Evolutionary conservation across 2,113 vertebrate genomes (phyloP).

Genomic region (Montifringilla adamsi): DNA sequence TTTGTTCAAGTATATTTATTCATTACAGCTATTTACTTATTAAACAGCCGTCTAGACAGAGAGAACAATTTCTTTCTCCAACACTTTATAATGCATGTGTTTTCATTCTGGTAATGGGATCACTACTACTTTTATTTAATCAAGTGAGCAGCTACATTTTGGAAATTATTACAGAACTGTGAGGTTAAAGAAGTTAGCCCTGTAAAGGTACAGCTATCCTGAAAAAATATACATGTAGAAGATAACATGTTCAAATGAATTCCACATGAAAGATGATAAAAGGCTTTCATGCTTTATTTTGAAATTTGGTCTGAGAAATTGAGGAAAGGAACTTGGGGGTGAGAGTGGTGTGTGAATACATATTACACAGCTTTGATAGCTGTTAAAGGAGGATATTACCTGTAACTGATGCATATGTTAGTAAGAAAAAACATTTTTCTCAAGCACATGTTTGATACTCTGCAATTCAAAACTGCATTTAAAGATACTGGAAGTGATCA

Average conservation of each 20-base stretch:
- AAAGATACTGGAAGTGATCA: neutral
- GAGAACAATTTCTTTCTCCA: neutral
- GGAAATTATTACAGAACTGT: neutral
- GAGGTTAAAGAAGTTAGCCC: neutral
- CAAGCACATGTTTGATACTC: neutral
- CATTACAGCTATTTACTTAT: neutral
- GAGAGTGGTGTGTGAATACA: neutral
- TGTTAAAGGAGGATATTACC: neutral
- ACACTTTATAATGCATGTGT: neutral
- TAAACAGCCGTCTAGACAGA: neutral
- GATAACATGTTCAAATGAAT: neutral
- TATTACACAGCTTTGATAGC: neutral
- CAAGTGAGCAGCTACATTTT: neutral
- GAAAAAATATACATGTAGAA: neutral
- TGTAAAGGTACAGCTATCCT: neutral
- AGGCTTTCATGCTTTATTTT: neutral
- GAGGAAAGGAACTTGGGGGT: accelerated
- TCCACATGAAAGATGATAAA: neutral
- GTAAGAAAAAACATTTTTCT: neutral
- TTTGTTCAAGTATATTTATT: neutral
- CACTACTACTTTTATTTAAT: neutral
- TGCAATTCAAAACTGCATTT: neutral
- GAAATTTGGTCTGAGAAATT: neutral
- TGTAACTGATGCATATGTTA: neutral
- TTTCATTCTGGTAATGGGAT: neutral